phyloP scores from a whole-genome alignment of 1,140 invertebrate species.

The Phthorimaea operculella region DNA sequence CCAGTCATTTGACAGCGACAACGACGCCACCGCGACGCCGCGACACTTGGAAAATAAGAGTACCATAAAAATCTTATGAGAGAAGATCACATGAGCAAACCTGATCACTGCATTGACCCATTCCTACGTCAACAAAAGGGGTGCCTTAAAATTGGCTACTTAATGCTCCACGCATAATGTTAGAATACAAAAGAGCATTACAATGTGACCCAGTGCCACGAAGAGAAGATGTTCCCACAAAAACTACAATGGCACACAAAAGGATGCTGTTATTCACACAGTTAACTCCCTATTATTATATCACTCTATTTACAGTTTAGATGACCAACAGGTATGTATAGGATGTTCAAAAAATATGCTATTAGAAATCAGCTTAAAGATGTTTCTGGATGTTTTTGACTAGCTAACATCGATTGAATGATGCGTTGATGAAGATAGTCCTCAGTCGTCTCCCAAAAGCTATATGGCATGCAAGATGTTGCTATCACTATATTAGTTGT shows the following conservation, averaged over 20 bases:
- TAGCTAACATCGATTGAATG: too few relatives aligned
- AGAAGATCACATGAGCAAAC: neutral
- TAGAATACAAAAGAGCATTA: constrained; percentile 3
- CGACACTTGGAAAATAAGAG: too few relatives aligned
- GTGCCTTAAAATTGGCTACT: constrained; percentile 21
- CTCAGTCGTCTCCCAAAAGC: too few relatives aligned
- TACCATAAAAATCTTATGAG: neutral
- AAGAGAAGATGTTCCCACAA: constrained; percentile 54
- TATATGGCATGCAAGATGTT: too few relatives aligned
- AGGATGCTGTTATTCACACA: constrained; percentile 67
- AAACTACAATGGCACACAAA: constrained; percentile 55
- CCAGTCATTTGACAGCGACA: too few relatives aligned
- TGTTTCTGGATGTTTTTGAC: too few relatives aligned
- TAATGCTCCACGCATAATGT: constrained; percentile 36
- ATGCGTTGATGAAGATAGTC: too few relatives aligned
- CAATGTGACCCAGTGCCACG: constrained; percentile 33
- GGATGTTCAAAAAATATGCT: constrained; percentile 8
- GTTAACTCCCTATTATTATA: constrained; percentile 51
- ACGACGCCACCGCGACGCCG: too few relatives aligned
- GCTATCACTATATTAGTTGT: too few relatives aligned
- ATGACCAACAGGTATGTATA: constrained; percentile 15
- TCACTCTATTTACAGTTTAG: constrained; percentile 27
- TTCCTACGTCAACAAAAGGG: constrained; percentile 11
- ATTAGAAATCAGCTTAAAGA: too few relatives aligned
- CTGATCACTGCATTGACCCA: neutral